Percentiles rank a stretch among this genome's conserved stretches.
These are phyloP conservation scores for Danio aesculapii DNA, from an alignment of 2,797 vertebrate genomes.

Conservation along the genomic window DNA sequence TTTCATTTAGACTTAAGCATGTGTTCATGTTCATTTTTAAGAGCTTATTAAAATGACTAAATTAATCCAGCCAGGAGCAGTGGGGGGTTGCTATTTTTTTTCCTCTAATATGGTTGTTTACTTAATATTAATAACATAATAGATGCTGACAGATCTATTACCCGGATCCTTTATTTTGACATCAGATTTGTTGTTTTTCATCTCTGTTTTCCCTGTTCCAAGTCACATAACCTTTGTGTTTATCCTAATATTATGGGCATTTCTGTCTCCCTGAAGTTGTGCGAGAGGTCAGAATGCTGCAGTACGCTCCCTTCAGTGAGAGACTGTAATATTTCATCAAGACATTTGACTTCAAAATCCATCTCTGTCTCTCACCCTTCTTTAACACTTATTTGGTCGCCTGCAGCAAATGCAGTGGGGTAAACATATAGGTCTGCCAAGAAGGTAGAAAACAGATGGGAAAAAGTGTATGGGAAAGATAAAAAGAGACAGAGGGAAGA, in stretches of 20 bases:
- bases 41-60: constrained; percentile 15
- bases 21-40: constrained; percentile 10
- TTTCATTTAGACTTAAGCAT: constrained; percentile 3
- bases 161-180: background rate
- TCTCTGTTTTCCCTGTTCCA: background rate
- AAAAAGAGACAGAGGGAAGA: constrained; percentile 38
- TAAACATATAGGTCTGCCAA: constrained; percentile 46
- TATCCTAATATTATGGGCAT: background rate
- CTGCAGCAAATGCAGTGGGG: constrained; percentile 24
- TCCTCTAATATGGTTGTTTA: background rate
- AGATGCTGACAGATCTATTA: constrained; percentile 9
- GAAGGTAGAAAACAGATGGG: constrained; percentile 35
- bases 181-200: background rate
- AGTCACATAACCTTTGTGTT: background rate
- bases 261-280: background rate
- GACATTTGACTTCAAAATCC: constrained; percentile 25
- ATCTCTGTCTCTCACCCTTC: constrained; percentile 27
- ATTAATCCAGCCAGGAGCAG: background rate
- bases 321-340: background rate
- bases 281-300: background rate
- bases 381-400: constrained; percentile 35
- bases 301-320: background rate
- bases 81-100: background rate
- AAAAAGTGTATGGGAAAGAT: constrained; percentile 28
- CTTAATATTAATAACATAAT: constrained; percentile 4